These are phyloP conservation scores for Sanderia malayensis DNA, from an alignment of 30 jellyfish, hydroid and myxozoan species.

Conservation along the genomic window DNA sequence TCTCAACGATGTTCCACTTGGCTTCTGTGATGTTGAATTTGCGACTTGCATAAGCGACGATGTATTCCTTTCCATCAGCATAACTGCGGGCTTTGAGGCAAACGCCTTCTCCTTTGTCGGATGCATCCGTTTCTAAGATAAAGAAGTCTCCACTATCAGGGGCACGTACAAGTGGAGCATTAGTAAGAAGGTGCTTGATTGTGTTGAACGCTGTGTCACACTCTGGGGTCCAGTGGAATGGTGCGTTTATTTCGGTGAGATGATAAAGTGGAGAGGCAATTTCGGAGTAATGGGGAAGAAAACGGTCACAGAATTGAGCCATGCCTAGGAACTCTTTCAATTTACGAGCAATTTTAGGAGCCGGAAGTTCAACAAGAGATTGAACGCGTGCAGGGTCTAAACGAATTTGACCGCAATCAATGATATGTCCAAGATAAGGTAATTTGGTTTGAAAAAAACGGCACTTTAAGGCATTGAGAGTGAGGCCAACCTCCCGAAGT, in stretches of 20 bases:
- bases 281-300: conserved; percentile 1
- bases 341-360: neutral
- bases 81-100: conserved; percentile 15
- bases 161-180: conserved; percentile 14
- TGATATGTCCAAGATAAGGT: conserved; percentile 29
- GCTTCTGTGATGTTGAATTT: too few relatives aligned
- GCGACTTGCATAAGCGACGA: too few relatives aligned
- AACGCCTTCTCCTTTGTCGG: too few relatives aligned
- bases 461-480: conserved; percentile 37
- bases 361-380: conserved; percentile 1
- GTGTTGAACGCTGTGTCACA: conserved; percentile 11
- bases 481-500: neutral
- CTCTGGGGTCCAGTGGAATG: conserved; percentile 6
- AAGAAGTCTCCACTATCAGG: conserved; percentile 5
- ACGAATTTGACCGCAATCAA: conserved; percentile 31
- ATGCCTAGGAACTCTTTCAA: conserved; percentile 16
- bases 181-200: neutral
- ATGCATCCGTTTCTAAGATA: neutral
- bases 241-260: neutral
- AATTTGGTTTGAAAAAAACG: conserved; percentile 16
- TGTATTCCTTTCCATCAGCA: conserved; percentile 5
- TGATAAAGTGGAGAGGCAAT: neutral
- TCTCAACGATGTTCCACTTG: too few relatives aligned
- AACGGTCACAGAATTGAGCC: conserved; percentile 14
- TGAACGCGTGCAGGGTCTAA: conserved; percentile 38